Evolutionary conservation across 1,140 invertebrate species (phyloP), one percentile per base, ranked within the genome.

Genomic region (Zophobas morio): DNA sequence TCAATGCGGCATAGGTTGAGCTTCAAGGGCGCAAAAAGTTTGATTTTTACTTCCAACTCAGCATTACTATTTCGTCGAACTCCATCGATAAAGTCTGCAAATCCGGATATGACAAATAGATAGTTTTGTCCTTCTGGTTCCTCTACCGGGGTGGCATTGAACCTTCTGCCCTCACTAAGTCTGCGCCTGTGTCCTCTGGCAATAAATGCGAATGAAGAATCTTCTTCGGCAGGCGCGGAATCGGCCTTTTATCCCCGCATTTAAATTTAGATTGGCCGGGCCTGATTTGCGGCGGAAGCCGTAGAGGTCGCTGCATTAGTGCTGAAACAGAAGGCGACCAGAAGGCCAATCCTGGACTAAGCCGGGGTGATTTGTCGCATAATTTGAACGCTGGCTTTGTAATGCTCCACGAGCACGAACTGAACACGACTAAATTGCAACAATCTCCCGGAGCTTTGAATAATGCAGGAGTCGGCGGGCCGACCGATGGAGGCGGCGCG

Each of bases 291-390:
- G 54, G 71, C 71, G 20, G 37, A 57, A 51, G 49, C 36, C 49
- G 51, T 40, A 73, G 60, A 66, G 60, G 60, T 66, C 60, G 60
- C 37, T 66, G 39, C 39, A 66, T 66, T 66, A 66, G 60, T 66
- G 60, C 60, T 66, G 60, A 66, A 66, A 66, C 60, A 66, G 60
- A 66, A 66, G 39, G 60, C 60, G 60, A 66, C 60, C 42, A 66
- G 39, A 37, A 1, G 60, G n/a, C 60, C 60, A 66, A 66, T 66
- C 56, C 51, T 72, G 70, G 37, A 76, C 74, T 79, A 79, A 79
- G 78, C 78, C 71, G 32, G 35, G 75, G 75, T 79, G 78, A 76
- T 79, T 79, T 79, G 78, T 79, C 74, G 78, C 73, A 79, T 76
- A 79, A 79, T 79, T 79, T 75, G 77, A 73, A 78, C 77, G 77